A percentile compares a stretch with the other conserved stretches of the same genome.
phyloP scores from a whole-genome alignment of 2,888 invertebrate species.

The Microctonus hyperodae region DNA sequence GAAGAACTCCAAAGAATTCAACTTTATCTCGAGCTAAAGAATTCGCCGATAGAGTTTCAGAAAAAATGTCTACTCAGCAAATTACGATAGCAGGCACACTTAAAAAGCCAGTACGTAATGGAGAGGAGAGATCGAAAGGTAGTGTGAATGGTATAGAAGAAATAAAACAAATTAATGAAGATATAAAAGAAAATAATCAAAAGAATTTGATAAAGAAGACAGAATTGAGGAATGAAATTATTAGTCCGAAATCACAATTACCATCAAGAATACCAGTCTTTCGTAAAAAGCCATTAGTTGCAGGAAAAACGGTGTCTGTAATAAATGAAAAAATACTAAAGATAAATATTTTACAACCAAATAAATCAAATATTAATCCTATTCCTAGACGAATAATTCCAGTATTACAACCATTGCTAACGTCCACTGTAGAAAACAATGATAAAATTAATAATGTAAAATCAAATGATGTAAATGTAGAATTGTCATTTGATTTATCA shows the following conservation, averaged over 20 bases:
- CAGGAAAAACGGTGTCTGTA: constrained; percentile 39
- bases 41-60: constrained; percentile 33
- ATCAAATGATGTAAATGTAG: constrained; percentile 25
- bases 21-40: constrained; percentile 40
- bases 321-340: constrained; percentile 33
- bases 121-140: not conserved
- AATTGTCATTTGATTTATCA: not conserved
- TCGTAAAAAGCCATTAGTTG: constrained; percentile 38
- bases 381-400: constrained; percentile 20
- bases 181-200: not conserved
- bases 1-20: constrained; percentile 37
- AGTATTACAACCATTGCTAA: constrained; percentile 22
- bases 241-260: constrained; percentile 28
- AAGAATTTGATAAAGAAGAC: constrained; percentile 11
- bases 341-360: constrained; percentile 31
- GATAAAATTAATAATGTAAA: constrained; percentile 29
- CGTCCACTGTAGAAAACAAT: constrained; percentile 25
- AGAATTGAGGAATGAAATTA: constrained; percentile 3
- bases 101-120: not conserved
- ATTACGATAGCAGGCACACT: not conserved
- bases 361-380: constrained; percentile 2
- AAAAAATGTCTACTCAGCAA: constrained; percentile 25
- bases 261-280: constrained; percentile 52
- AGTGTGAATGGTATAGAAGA: not conserved
- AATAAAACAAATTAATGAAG: not conserved